A percentile compares a stretch with the other conserved stretches of the same genome.
phyloP scores from a whole-genome alignment of 2,888 invertebrate species.

The Pterostichus madidus region DNA sequence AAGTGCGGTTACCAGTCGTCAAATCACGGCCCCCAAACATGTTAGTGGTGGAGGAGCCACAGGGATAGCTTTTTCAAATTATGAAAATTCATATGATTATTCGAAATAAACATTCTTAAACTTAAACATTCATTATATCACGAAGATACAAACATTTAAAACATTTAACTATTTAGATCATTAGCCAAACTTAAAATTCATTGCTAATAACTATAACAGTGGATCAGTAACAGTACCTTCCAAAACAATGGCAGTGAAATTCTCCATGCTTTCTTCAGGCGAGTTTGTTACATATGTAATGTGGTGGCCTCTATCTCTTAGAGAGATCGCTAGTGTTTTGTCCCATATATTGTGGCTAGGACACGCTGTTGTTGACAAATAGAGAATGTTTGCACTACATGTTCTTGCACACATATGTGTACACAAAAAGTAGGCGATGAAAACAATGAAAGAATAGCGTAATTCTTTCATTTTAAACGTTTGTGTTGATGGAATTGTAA shows the following conservation, averaged over 20 bases:
- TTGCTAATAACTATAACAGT: too few species aligned
- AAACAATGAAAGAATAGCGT: neutral
- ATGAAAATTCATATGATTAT: too few species aligned
- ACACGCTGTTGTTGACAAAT: conserved; percentile 65
- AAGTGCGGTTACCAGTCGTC: too few species aligned
- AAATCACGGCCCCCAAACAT: too few species aligned
- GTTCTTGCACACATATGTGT: conserved; percentile 2
- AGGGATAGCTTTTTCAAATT: too few species aligned
- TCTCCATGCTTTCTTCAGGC: conserved; percentile 65
- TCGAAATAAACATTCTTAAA: too few species aligned
- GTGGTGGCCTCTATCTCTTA: conserved; percentile 67
- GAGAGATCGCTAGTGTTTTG: conserved; percentile 65
- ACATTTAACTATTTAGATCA: too few species aligned
- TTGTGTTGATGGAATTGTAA: too few species aligned
- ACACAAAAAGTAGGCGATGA: neutral
- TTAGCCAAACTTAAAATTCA: too few species aligned
- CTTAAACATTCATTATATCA: too few species aligned
- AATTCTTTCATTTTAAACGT: neutral
- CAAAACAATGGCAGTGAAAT: conserved; percentile 68
- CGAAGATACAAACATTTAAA: too few species aligned
- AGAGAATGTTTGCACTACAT: conserved; percentile 67
- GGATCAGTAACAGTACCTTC: conserved; percentile 68
- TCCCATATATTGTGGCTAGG: conserved; percentile 69
- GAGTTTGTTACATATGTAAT: conserved; percentile 68
- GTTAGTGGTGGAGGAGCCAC: too few species aligned